Evolutionary conservation across 2,888 invertebrate species (phyloP).

Genomic region (Ennomos quercinarius): DNA sequence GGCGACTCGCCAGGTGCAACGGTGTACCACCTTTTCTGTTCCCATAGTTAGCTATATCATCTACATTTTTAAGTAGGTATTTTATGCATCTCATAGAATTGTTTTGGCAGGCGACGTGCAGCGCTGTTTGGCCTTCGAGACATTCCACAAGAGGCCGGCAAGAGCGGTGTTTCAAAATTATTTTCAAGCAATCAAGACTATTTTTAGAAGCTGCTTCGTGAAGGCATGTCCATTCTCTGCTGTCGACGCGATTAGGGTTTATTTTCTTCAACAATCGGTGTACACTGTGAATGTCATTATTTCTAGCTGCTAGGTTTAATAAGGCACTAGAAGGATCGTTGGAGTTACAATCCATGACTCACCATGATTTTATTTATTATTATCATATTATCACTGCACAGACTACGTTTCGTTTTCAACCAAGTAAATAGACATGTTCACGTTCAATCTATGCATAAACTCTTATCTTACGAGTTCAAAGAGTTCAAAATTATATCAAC

Average conservation of each 20-base stretch:
- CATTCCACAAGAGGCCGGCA: slow-evolving; percentile 71
- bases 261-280: slow-evolving; percentile 68
- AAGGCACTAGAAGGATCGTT: slow-evolving; percentile 77
- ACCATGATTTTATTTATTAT: no score
- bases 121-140: slow-evolving; percentile 79
- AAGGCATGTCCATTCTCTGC: slow-evolving; percentile 82
- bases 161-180: slow-evolving; percentile 66
- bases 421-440: no score
- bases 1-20: slow-evolving; percentile 69
- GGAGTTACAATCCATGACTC: slow-evolving; percentile 79
- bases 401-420: no score
- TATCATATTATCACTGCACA: no score
- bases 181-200: slow-evolving; percentile 65
- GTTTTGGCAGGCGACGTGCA: slow-evolving; percentile 75
- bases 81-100: slow-evolving; percentile 65
- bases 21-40: slow-evolving; percentile 79
- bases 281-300: slow-evolving; percentile 66
- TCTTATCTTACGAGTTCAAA: no score
- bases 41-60: slow-evolving; percentile 74
- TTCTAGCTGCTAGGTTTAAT: slow-evolving; percentile 75
- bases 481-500: no score
- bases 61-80: slow-evolving; percentile 63
- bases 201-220: slow-evolving; percentile 80
- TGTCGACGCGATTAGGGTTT: slow-evolving; percentile 79
- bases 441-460: no score